Percentiles rank a stretch among this genome's conserved stretches.
phyloP scores from a whole-genome alignment of 2,113 vertebrate species.

The Bettongia penicillata region DNA sequence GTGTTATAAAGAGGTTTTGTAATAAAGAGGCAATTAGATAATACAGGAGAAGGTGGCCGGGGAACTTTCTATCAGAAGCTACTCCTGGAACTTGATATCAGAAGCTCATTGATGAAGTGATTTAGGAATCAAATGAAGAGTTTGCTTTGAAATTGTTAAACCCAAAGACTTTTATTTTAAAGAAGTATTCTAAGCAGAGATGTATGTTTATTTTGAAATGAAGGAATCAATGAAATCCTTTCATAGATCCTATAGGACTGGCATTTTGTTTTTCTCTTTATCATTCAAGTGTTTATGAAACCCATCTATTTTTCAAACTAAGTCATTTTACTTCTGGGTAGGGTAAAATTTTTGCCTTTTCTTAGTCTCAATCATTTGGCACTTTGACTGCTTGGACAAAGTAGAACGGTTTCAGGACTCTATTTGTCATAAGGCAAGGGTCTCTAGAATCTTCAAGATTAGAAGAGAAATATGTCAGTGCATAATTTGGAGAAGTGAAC shows the following conservation, averaged over 20 bases:
- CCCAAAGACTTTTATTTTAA: conserved; percentile 33
- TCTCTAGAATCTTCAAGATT: conserved; percentile 59
- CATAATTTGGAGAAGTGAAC: conserved; percentile 82
- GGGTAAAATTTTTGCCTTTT: not conserved
- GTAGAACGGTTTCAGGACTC: conserved; percentile 19
- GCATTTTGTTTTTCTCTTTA: conserved; percentile 39
- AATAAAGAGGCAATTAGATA: conserved; percentile 53
- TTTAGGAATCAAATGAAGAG: not conserved
- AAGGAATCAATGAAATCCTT: not conserved
- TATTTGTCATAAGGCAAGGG: conserved; percentile 57
- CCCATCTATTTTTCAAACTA: not conserved
- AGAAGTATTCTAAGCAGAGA: conserved; percentile 20
- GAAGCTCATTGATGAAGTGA: not conserved
- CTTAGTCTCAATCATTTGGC: conserved; percentile 10
- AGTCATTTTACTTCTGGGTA: conserved; percentile 57
- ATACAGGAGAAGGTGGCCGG: conserved; percentile 33
- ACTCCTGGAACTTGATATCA: not conserved
- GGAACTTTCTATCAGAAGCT: conserved; percentile 32
- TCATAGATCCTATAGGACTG: not conserved
- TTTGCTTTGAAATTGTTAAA: not conserved
- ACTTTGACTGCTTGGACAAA: not conserved
- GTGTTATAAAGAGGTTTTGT: not conserved
- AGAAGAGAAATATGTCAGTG: conserved; percentile 73
- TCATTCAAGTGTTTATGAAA: conserved; percentile 56
- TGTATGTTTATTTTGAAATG: conserved; percentile 44